These are phyloP conservation scores for Channallabes apus DNA, from an alignment of 2,797 vertebrate species.

Conservation along the genomic window DNA sequence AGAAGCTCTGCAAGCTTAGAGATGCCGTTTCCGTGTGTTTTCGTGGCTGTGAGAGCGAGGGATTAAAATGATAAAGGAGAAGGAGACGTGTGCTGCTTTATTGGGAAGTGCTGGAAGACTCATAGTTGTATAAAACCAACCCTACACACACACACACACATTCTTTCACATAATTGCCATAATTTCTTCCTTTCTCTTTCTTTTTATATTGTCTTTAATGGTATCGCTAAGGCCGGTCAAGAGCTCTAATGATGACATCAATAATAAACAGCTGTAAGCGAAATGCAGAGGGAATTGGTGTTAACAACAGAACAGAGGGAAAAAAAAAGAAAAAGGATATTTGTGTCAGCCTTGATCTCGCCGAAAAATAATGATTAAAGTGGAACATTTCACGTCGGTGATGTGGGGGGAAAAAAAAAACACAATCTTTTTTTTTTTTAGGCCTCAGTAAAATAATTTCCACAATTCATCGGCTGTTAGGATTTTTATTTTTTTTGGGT, in stretches of 20 bases:
- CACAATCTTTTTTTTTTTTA: background rate
- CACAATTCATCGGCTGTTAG: background rate
- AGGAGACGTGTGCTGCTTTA: background rate
- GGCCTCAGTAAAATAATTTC: background rate
- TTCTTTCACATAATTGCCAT: background rate
- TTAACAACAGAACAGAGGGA: background rate
- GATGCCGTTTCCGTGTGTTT: conserved; percentile 27
- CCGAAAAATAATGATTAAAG: background rate
- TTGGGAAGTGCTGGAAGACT: background rate
- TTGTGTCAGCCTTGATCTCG: background rate
- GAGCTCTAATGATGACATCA: conserved; percentile 18
- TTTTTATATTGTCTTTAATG: conserved; percentile 6
- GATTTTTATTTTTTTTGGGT: background rate
- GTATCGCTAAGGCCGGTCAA: background rate
- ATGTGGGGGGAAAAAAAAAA: background rate
- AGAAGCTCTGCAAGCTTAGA: conserved; percentile 54
- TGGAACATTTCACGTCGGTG: background rate
- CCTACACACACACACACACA: background rate
- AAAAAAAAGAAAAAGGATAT: background rate
- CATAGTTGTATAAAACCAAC: background rate
- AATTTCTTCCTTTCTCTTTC: background rate
- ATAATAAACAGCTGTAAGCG: conserved; percentile 8
- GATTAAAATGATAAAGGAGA: conserved; percentile 25
- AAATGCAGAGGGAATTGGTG: background rate
- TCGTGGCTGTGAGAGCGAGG: conserved; percentile 50